A percentile compares a stretch with the other conserved stretches of the same genome.
Conservation (phyloP, 53 echinoderm and acorn worm genomes). For the Paelopatides confundens region DNA sequence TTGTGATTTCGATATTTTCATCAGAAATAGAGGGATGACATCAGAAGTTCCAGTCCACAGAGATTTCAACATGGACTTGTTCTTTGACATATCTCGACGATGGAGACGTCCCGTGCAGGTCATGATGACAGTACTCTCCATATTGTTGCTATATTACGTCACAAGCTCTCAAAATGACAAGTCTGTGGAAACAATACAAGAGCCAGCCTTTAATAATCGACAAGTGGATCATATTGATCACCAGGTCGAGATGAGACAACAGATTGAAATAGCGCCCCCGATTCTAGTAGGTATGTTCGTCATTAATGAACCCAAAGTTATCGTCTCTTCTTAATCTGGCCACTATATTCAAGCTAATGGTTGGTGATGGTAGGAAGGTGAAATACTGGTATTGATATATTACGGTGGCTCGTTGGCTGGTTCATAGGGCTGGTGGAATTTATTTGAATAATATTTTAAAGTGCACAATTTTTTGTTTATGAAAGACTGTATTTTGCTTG, state of each 20-base stretch:
- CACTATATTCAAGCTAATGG: no score
- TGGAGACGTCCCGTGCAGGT: constrained; percentile 15
- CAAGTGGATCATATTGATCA: neutral
- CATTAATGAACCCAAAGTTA: no score
- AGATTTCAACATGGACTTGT: neutral
- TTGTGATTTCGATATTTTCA: no score
- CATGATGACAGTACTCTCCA: neutral
- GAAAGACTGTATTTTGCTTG: no score
- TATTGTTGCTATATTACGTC: constrained; percentile 3
- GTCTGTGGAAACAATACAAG: neutral
- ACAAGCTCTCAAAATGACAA: neutral
- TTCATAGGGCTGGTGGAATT: no score
- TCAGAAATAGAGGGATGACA: neutral
- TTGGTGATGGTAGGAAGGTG: no score
- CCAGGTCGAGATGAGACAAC: neutral
- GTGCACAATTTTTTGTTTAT: no score
- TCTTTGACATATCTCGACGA: neutral
- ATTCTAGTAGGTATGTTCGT: no score
- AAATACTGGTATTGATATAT: no score
- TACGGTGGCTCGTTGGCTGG: no score
- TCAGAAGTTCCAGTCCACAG: neutral
- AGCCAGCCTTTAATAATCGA: neutral
- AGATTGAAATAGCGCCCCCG: neutral
- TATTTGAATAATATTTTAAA: no score
- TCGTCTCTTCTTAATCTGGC: no score